phyloP scores from a whole-genome alignment of 2,888 invertebrate genomes.

The Chironomus riparius region DNA sequence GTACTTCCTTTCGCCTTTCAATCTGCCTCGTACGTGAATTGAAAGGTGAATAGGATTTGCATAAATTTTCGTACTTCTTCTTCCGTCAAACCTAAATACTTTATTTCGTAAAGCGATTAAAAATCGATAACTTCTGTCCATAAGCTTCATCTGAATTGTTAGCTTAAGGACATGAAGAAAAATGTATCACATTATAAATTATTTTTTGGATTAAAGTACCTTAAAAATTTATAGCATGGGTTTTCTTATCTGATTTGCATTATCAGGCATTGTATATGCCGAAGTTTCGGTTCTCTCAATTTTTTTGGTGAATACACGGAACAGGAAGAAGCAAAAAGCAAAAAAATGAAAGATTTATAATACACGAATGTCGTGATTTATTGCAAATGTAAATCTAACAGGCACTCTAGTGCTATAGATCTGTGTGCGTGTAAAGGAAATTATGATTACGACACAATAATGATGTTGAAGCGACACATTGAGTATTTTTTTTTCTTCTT shows the following conservation, averaged over 20 bases:
- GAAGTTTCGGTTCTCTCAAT: background rate
- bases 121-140: slow-evolving; percentile 13
- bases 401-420: background rate
- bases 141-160: background rate
- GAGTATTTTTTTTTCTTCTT: background rate
- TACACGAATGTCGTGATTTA: slow-evolving; percentile 21
- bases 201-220: too few relatives aligned
- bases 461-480: slow-evolving; percentile 21
- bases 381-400: slow-evolving; percentile 22
- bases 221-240: too few relatives aligned
- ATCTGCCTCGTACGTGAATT: too few relatives aligned
- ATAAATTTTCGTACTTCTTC: background rate
- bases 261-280: background rate
- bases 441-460: slow-evolving; percentile 16
- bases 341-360: slow-evolving; percentile 21
- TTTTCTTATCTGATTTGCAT: background rate
- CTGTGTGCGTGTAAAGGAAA: background rate
- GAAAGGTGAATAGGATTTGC: too few relatives aligned
- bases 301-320: background rate
- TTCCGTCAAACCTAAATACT: background rate
- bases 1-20: too few relatives aligned
- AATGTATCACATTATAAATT: background rate
- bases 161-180: background rate
- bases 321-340: background rate
- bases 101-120: background rate